Base-by-base conservation (phyloP, 2,888 invertebrate species). In the Amblyjoppa fuscipennis region DNA sequence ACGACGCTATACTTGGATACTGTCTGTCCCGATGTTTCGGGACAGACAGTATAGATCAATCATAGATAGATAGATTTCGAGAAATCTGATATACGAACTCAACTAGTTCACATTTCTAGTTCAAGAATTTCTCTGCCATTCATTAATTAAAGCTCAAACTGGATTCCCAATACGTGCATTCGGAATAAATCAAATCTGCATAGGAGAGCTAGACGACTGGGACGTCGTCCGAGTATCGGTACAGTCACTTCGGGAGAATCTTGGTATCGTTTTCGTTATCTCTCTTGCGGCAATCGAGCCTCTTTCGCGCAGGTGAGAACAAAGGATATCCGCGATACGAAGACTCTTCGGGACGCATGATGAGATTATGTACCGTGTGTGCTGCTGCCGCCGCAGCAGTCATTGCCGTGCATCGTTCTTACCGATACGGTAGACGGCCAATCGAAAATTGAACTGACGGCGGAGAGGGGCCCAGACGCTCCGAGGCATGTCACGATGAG, bases 361-460 rank as follows among this genome's bases (percentile, higher is more conserved):
- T 13, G 51, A 78, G 38, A 74, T 78, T 73, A 73, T 59, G 16
- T 16, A 73, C 59, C 71, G 66, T 73, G 34, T 78, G 49, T 34
- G 56, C 49, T 38, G 34, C 49, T 68, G 73, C 49, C 25, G 73
- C 68, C 5, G 78, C 64, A 38, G 77, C 49, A 34, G 77, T 28
- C 41, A 56, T 25, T 78, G 78, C 83, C 64, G 28, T 31, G 64
- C 64, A 16, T 64, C 64, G 34, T 73, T 83, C 66, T 74, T 83
- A 68, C 49, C 45, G 59, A 68, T 49, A 71, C 61, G 61, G 41
- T 51, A 70, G 51, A 88, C 73, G 88, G 87, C 85, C 85, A 87
- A 88, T 91, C 89, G 89, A 88, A 91, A 93, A 93, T 93, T 90
- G 91, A 92, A 92, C 87, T 89, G 92, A 92, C 91, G 90, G 91